These are phyloP conservation scores for Lithobius niger DNA, from an alignment of 1,140 invertebrate genomes.

Conservation along the genomic window DNA sequence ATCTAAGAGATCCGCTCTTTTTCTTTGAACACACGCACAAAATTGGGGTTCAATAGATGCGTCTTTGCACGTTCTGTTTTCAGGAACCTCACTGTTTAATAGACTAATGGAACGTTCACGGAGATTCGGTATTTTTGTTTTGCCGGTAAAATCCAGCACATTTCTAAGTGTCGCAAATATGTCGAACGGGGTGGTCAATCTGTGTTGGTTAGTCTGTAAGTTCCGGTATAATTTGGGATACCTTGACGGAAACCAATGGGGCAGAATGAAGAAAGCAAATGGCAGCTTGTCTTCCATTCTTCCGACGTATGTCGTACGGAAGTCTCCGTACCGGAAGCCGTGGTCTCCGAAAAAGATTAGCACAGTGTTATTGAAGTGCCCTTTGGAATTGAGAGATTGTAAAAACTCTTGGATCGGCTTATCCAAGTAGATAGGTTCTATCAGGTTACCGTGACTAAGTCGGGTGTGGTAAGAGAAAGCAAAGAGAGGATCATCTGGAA, in stretches of 20 bases:
- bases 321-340: conserved; percentile 71
- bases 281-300: conserved; percentile 80
- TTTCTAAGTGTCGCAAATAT: conserved; percentile 33
- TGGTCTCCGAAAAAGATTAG: conserved; percentile 83
- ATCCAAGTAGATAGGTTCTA: conserved; percentile 20
- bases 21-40: conserved; percentile 27
- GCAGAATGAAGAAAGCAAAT: conserved; percentile 64
- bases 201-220: conserved; percentile 45
- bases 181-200: conserved; percentile 37
- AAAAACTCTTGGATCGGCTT: conserved; percentile 12
- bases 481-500: conserved; percentile 21
- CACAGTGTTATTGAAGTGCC: conserved; percentile 37
- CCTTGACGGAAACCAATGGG: conserved; percentile 48
- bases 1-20: no score
- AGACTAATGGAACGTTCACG: conserved; percentile 25
- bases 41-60: conserved; percentile 32
- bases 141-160: conserved; percentile 19
- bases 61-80: conserved; percentile 27
- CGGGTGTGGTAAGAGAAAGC: conserved; percentile 26
- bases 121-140: background rate
- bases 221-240: conserved; percentile 49
- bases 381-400: conserved; percentile 12
- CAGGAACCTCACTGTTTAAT: conserved; percentile 24
- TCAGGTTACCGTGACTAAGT: conserved; percentile 25
- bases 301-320: conserved; percentile 62